Base-by-base conservation (phyloP, 2,797 vertebrate species). In the Coranthus polyacanthus region DNA sequence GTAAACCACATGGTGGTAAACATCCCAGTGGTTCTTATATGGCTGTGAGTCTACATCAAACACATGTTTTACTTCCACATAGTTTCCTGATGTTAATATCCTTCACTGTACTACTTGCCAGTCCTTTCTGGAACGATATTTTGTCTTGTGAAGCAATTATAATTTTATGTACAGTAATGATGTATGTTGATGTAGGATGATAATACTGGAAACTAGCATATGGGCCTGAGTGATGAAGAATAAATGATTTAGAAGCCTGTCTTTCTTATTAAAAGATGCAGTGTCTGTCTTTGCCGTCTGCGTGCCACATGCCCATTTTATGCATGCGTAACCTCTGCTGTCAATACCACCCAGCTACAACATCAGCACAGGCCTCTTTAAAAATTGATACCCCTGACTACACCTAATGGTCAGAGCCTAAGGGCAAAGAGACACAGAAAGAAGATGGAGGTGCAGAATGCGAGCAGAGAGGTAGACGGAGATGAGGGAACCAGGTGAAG, bases 341-440 rank as follows among this genome's bases (percentile, higher is more conserved):
- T 75, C 66, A 60, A 44, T 37, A 72, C 50, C 53, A 41, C 29
- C 57, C 18, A 2, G 39, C 63, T 55, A n/a, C 34, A 75, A 46
- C 71, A 60, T 55, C 83, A 52, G 76, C 69, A 50, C 17, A 1
- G 62, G 3, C 63, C n/a, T 59, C 80, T 83, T 90, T 78, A 89
- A 89, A 88, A 73, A 91, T 86, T 66, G 56, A 89, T 84, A 62
- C 59, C 68, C 38, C 60, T 80, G 85, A 87, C 81, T 80, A 70
- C 66, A 72, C 59, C 81, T 87, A 88, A 91, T 86, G 79, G 82
- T 68, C 43, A 0, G 32, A 20, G 68, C 85, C 79, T 15, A 67
- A 62, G 54, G 82, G 70, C 66, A 68, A 66, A 60, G 51, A 68
- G 37, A 66, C 32, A 51, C 39, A 1, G 58, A 46, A 20, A 57